A percentile compares a stretch with the other conserved stretches of the same genome.
Evolutionary conservation across 1,140 invertebrate species (phyloP).

Genomic region (Temnothorax curvispinosus): DNA sequence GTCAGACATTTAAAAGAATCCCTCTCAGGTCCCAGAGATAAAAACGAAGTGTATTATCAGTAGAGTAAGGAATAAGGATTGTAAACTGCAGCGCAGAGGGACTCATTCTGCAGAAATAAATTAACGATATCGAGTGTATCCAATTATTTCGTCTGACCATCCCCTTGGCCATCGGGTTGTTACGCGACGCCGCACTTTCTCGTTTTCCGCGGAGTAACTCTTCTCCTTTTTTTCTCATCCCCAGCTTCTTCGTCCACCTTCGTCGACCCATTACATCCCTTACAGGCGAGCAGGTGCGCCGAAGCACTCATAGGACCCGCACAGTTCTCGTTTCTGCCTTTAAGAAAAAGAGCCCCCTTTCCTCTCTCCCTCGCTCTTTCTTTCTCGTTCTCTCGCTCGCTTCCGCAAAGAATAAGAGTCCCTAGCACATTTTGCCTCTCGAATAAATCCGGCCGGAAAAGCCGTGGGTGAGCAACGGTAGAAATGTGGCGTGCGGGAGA

Average conservation of each 20-base stretch:
- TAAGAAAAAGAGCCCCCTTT: conserved; percentile 11
- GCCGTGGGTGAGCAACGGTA: conserved; percentile 35
- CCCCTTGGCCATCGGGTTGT: not conserved
- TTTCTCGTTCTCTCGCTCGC: not conserved
- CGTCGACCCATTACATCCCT: conserved; percentile 51
- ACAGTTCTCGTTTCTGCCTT: conserved; percentile 28
- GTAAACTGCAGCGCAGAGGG: not conserved
- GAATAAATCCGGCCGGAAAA: conserved; percentile 59
- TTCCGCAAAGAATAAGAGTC: conserved; percentile 57
- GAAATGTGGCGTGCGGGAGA: conserved; percentile 24
- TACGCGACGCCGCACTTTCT: conserved; percentile 38
- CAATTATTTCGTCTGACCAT: conserved; percentile 49
- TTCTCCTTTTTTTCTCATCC: not conserved
- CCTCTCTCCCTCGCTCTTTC: not conserved
- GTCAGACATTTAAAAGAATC: not conserved
- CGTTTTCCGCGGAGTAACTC: conserved; percentile 8
- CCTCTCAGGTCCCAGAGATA: not conserved
- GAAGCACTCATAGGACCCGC: conserved; percentile 63
- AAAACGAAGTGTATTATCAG: conserved; percentile 11
- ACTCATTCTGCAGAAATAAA: conserved; percentile 15
- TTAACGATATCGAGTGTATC: conserved; percentile 37
- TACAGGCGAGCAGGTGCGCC: conserved; percentile 67
- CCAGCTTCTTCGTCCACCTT: conserved; percentile 36
- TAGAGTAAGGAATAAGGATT: not conserved
- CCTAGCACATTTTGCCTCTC: conserved; percentile 63